Conservation (phyloP, 2,888 invertebrate species). For the Homarus gammarus region DNA sequence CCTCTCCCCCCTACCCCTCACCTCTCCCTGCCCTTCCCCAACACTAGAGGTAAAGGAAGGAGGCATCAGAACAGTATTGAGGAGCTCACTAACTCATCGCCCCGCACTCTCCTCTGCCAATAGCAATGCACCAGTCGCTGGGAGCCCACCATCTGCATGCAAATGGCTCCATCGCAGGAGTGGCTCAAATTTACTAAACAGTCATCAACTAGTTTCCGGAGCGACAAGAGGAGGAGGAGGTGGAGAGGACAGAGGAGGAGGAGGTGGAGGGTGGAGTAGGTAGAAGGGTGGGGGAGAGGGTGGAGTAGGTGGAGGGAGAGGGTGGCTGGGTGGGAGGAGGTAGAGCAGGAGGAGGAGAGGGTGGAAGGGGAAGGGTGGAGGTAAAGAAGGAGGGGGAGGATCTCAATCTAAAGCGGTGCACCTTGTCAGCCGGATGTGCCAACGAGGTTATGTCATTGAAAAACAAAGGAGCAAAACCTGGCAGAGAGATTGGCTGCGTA, state of each 20-base stretch:
- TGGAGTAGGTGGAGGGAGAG: too few relatives aligned
- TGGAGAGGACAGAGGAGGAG: too few relatives aligned
- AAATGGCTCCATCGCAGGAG: slow-evolving; percentile 29
- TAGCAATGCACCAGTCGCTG: slow-evolving; percentile 28
- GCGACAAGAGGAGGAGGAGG: background rate
- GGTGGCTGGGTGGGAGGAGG: too few relatives aligned
- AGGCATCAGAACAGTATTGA: background rate
- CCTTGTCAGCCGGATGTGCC: background rate
- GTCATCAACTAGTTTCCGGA: slow-evolving; percentile 25
- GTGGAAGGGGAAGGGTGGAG: too few relatives aligned
- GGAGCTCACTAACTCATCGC: slow-evolving; percentile 9
- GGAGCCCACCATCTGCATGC: slow-evolving; percentile 38
- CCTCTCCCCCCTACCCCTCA: background rate
- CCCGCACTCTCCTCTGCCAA: slow-evolving; percentile 12
- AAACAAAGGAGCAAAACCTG: background rate
- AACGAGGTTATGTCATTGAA: background rate
- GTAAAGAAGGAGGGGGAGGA: too few relatives aligned
- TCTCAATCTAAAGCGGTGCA: background rate
- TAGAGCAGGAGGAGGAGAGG: too few relatives aligned
- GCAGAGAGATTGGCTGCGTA: background rate
- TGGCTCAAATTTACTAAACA: slow-evolving; percentile 42
- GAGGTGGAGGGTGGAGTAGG: too few relatives aligned
- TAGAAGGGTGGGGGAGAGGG: too few relatives aligned
- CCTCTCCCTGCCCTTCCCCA: background rate
- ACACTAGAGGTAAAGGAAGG: background rate